Evolutionary conservation across 2,797 vertebrate genomes (phyloP).

Genomic region (Paguma larvata): DNA sequence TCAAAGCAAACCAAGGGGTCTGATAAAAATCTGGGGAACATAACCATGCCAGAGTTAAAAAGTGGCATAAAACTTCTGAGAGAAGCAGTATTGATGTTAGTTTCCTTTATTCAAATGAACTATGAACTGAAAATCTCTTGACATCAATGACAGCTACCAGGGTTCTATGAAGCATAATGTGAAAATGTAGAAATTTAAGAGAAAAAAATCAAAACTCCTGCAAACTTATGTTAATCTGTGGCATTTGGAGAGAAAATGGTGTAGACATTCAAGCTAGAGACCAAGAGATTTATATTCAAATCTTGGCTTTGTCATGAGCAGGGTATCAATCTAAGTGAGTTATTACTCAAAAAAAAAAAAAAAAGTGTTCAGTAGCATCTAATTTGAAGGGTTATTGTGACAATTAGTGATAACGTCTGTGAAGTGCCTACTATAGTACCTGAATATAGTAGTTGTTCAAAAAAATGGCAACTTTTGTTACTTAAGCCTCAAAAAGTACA

Average conservation of each 20-base stretch:
- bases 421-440: neutral
- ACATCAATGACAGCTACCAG: neutral
- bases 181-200: neutral
- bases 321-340: neutral
- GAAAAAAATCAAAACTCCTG: neutral
- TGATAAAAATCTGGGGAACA: neutral
- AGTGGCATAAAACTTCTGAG: neutral
- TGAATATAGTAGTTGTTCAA: neutral
- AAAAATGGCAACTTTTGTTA: neutral
- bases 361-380: neutral
- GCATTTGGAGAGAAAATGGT: neutral
- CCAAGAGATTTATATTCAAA: neutral
- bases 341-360: neutral
- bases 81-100: neutral
- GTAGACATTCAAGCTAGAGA: neutral
- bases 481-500: neutral
- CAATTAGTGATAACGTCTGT: neutral
- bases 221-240: neutral
- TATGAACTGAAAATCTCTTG: neutral
- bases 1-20: neutral
- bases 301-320: neutral
- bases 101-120: constrained; percentile 30
- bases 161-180: neutral
- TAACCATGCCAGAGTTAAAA: neutral
- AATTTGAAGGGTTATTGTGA: neutral